Percentiles rank a stretch among this genome's conserved stretches.
Evolutionary conservation across 2,113 vertebrate genomes (phyloP).

Genomic region (Acanthisitta chloris): DNA sequence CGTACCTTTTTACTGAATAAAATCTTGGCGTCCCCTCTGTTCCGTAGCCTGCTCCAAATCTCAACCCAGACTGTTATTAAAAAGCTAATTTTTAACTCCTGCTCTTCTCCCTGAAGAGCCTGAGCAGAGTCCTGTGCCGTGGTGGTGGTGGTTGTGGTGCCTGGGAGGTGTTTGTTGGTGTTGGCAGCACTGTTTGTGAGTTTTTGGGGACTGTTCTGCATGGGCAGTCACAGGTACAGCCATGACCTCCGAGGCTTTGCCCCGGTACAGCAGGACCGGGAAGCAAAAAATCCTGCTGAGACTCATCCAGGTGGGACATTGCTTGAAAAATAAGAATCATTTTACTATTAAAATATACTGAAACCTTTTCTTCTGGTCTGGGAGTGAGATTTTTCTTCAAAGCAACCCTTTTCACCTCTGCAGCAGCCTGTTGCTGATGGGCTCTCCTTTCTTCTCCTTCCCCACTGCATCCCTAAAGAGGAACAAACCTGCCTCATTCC

Average conservation of each 20-base stretch:
- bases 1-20: constrained; percentile 22
- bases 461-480: background rate
- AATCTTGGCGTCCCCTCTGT: constrained; percentile 15
- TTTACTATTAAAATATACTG: constrained; percentile 16
- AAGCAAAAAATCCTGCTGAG: background rate
- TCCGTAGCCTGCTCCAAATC: background rate
- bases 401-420: background rate
- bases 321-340: background rate
- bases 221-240: background rate
- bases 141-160: background rate
- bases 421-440: background rate
- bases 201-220: background rate
- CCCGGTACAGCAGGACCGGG: background rate
- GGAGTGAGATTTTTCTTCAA: constrained; percentile 19
- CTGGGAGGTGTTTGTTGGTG: background rate
- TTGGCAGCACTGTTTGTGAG: background rate
- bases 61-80: constrained; percentile 36
- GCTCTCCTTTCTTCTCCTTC: background rate
- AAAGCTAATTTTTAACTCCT: background rate
- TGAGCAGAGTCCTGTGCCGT: background rate
- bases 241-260: background rate
- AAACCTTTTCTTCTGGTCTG: background rate
- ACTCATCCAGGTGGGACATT: background rate
- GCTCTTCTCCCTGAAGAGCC: background rate
- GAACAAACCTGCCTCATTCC: background rate